Percentiles rank a stretch among this genome's conserved stretches.
These are phyloP conservation scores for Copsychus sechellarum DNA, from an alignment of 2,113 vertebrate genomes.

Conservation along the genomic window DNA sequence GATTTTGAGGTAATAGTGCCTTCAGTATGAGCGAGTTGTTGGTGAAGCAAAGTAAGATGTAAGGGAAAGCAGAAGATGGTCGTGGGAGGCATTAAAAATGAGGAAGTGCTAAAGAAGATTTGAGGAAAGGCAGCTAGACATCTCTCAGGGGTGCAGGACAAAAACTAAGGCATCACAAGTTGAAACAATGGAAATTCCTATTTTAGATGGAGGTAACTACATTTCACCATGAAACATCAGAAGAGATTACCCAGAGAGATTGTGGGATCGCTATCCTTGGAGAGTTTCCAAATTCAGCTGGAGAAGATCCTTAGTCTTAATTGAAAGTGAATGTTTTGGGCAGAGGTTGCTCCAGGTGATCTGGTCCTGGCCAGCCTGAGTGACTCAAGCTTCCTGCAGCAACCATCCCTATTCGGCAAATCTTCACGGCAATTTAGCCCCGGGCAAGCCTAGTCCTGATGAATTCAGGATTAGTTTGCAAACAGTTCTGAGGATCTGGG, in stretches of 20 bases:
- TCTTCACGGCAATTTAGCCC: not conserved
- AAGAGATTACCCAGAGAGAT: not conserved
- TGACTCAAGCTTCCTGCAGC: not conserved
- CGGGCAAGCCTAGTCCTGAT: not conserved
- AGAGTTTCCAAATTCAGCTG: not conserved
- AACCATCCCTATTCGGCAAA: not conserved
- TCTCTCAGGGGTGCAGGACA: not conserved
- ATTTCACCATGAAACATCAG: not conserved
- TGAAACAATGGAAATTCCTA: not conserved
- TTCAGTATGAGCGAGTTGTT: not conserved
- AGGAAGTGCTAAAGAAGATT: not conserved
- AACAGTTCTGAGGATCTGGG: not conserved
- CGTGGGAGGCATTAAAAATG: not conserved
- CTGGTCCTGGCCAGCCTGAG: not conserved
- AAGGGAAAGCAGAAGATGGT: not conserved
- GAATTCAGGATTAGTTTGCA: not conserved
- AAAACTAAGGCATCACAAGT: not conserved
- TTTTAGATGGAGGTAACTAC: not conserved
- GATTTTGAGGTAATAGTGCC: not conserved
- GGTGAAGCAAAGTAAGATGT: not conserved
- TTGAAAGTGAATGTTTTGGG: not conserved
- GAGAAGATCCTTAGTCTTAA: not conserved
- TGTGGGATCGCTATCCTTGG: not conserved
- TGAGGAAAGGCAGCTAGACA: not conserved
- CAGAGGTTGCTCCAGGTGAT: not conserved